Conservation (phyloP, 2,113 vertebrate species). For the Stegostoma tigrinum region DNA sequence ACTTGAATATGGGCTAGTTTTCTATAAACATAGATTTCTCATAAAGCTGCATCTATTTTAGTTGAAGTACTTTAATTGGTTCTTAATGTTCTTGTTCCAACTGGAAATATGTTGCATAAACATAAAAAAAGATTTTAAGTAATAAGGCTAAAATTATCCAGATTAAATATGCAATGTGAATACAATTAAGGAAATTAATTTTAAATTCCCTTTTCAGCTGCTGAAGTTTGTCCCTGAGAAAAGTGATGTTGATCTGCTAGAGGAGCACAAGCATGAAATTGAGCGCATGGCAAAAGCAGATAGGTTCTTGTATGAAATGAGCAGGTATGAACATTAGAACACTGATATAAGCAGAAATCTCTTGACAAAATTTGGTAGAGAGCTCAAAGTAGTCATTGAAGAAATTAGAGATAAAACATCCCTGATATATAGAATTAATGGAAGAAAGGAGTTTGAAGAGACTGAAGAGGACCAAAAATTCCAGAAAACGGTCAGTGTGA, state of each 20-base stretch:
- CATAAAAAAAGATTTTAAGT: neutral
- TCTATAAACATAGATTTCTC: neutral
- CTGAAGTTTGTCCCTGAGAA: slow-evolving; percentile 96
- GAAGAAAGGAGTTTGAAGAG: too few species aligned
- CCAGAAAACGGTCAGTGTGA: too few species aligned
- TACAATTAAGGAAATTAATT: slow-evolving; percentile 1
- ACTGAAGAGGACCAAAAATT: too few species aligned
- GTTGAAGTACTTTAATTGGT: neutral
- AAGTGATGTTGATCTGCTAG: slow-evolving; percentile 85
- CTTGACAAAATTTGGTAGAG: neutral
- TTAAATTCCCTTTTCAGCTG: slow-evolving; percentile 60
- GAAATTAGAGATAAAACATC: too few species aligned
- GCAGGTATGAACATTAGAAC: slow-evolving; percentile 64
- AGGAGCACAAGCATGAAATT: slow-evolving; percentile 91
- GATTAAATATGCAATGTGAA: neutral
- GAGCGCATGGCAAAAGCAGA: slow-evolving; percentile 97
- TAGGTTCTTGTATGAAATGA: slow-evolving; percentile 97
- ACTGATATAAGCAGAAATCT: neutral
- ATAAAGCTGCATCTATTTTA: too few species aligned
- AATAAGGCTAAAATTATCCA: neutral
- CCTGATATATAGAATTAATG: too few species aligned
- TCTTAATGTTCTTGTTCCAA: neutral
- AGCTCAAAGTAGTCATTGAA: too few species aligned
- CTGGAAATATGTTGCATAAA: neutral
- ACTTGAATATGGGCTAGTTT: neutral